phyloP scores from a whole-genome alignment of 2,888 invertebrate genomes.

The Phyllotreta striolata region DNA sequence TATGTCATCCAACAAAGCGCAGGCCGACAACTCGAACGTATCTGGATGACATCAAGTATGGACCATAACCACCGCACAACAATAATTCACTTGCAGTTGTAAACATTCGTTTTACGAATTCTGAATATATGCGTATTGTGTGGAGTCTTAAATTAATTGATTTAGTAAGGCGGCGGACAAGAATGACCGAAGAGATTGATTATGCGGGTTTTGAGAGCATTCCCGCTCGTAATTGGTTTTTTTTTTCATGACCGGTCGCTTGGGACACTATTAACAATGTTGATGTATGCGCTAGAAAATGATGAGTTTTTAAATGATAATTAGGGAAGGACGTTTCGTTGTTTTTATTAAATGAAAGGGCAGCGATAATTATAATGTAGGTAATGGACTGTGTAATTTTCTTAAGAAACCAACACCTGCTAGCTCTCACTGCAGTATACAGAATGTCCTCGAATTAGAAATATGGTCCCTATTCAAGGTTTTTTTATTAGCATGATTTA shows the following conservation, averaged over 20 bases:
- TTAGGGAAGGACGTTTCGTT: no score
- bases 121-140: slow-evolving; percentile 6
- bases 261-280: slow-evolving; percentile 4
- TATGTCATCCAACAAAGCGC: slow-evolving; percentile 46
- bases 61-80: slow-evolving; percentile 29
- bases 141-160: slow-evolving; percentile 34
- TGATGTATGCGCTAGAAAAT: neutral
- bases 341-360: no score
- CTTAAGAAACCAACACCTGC: no score
- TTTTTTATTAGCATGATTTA: no score
- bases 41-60: slow-evolving; percentile 43
- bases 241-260: neutral
- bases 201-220: slow-evolving; percentile 23
- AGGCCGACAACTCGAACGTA: slow-evolving; percentile 34
- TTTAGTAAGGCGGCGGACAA: slow-evolving; percentile 16
- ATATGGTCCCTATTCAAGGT: no score
- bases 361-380: no score
- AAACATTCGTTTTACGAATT: slow-evolving; percentile 24
- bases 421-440: no score
- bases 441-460: no score
- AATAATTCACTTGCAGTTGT: slow-evolving; percentile 34
- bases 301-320: no score
- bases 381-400: no score
- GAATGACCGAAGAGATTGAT: neutral
- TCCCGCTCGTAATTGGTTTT: neutral